Evolutionary conservation across 23 tunicate genomes (phyloP), one percentile per base, ranked within the genome.

Genomic region (Halocynthia roretzi): DNA sequence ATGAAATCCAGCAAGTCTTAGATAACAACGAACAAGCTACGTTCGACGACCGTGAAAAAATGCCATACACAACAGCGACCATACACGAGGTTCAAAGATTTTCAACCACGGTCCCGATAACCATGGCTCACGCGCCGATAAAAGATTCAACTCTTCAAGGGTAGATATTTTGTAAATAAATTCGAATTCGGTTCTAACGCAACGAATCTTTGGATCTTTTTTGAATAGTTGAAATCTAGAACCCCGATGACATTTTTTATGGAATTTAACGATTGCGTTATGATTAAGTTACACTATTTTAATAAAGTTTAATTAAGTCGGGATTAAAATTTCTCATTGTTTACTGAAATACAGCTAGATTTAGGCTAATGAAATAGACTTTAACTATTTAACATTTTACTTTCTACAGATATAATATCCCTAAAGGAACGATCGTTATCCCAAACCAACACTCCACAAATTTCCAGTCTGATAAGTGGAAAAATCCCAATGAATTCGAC

Each of bases 31-130:
- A 10, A 7, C 55, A 51, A 7, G 5, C 53, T 2, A 19, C 14
- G 5, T 76, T 61, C 50, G 81, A 76, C 10, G 73, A 76, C 23
- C 44, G 81, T 10, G 0, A 49, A 50, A 60, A 31, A 31, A 76
- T 76, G 81, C 81, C 81, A 8, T 76, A 76, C 17, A 31, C 55
- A 8, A 70, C 48, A 76, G 81, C 81, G 62, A 76, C 70, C 53
- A 61, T 76, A 15, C 40, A 23, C 19, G 81, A 76, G 62, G 81
- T 76, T 40, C 81, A 76, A 76, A 61, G 81, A 49, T 23, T 61
- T 40, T 69, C 81, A 19, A 31, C 70, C 15, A 76, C 62, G 5
- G 54, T 70, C 5, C 81, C 81, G 5, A 61, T 61, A 23, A 70
- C 70, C 62, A 40, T 76, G 54, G 53, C 9, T 10, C 81, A 76